A percentile compares a stretch with the other conserved stretches of the same genome.
Evolutionary conservation across 2,797 vertebrate species (phyloP).

Genomic region (Podarcis lilfordi): DNA sequence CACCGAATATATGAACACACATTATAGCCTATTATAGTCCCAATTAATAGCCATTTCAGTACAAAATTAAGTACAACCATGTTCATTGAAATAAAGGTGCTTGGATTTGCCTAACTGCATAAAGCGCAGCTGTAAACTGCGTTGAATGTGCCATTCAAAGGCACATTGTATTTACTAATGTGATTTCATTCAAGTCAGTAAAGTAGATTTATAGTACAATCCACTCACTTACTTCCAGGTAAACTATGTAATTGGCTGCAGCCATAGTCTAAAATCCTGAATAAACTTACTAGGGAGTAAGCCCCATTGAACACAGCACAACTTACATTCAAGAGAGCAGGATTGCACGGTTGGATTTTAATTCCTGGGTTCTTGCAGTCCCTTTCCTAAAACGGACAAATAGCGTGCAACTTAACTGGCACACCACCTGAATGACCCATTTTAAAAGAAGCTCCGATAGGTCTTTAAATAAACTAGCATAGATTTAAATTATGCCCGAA

Average conservation of each 20-base stretch:
- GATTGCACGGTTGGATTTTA: too few species aligned
- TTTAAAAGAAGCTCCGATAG: neutral
- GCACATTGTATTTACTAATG: neutral
- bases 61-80: neutral
- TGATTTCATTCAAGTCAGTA: neutral
- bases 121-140: neutral
- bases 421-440: neutral
- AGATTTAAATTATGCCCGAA: neutral
- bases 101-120: neutral
- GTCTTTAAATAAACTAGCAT: constrained; percentile 13
- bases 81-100: neutral
- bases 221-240: neutral
- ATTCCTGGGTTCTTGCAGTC: neutral
- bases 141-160: neutral
- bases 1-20: neutral
- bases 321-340: neutral
- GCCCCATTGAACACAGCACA: neutral
- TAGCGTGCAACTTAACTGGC: too few species aligned
- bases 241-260: too few species aligned
- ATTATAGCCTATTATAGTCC: neutral
- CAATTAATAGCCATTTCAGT: neutral
- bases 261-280: neutral
- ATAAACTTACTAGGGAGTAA: neutral
- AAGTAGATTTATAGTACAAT: neutral
- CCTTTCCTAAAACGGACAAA: neutral